A percentile compares a stretch with the other conserved stretches of the same genome.
Evolutionary conservation across 1,140 invertebrate genomes (phyloP).

Genomic region (Drosophila subpulchrella): DNA sequence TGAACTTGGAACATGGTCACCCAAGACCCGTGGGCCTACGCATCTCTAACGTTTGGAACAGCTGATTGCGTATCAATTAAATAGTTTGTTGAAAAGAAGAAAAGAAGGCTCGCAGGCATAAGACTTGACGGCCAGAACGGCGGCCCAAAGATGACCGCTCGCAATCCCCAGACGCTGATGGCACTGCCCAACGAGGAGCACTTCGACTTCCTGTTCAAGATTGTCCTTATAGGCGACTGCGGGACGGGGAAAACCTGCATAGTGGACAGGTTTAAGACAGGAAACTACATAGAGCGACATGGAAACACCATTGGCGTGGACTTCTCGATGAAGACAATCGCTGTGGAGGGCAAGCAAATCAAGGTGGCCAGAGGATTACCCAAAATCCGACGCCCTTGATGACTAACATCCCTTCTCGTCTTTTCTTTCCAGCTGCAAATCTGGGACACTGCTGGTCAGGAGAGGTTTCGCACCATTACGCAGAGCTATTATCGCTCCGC

Average conservation of each 20-base stretch:
- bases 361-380: slow-evolving; percentile 88
- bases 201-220: slow-evolving; percentile 92
- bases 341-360: slow-evolving; percentile 95
- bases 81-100: slow-evolving; percentile 22
- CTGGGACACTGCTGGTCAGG: slow-evolving; percentile 97
- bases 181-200: slow-evolving; percentile 86
- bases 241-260: slow-evolving; percentile 93
- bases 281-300: slow-evolving; percentile 96
- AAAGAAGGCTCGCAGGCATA: slow-evolving; percentile 21
- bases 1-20: too few relatives aligned
- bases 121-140: slow-evolving; percentile 18
- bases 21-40: too few relatives aligned
- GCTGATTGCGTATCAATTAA: slow-evolving; percentile 27
- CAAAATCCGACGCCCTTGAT: neutral
- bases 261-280: slow-evolving; percentile 96
- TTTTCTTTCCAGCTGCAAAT: slow-evolving; percentile 87
- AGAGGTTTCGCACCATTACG: slow-evolving; percentile 96
- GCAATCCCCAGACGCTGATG: slow-evolving; percentile 86
- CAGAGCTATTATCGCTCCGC: slow-evolving; percentile 97
- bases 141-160: slow-evolving; percentile 82
- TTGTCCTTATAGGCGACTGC: slow-evolving; percentile 91
- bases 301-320: slow-evolving; percentile 98
- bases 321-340: slow-evolving; percentile 98
- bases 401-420: neutral
- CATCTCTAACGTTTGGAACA: neutral